Evolutionary conservation across 1,140 invertebrate genomes (phyloP), one percentile per base, ranked within the genome.

Genomic region (Adoxophyes honmai): DNA sequence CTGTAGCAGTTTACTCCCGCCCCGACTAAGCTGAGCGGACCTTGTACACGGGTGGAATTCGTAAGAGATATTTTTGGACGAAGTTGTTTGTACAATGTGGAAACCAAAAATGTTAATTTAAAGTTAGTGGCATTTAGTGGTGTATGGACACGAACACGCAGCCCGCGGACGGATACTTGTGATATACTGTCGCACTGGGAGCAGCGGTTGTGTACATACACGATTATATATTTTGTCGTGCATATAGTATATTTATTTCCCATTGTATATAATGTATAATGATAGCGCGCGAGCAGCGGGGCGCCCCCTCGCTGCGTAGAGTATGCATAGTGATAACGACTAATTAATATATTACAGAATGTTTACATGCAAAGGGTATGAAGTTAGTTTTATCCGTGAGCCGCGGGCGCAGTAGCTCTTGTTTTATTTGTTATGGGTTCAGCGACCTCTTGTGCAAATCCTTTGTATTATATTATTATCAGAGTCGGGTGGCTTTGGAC

Each of bases 191-290:
- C 57, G 53, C 59, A 53, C 57, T 64, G 53, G 55, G 60, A 57
- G 64, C 67, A 62, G 73, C 64, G 69, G 60, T 69, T 73, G 80
- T 52, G 51, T 85, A 85, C 70, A 87, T 87, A 86, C 78, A 75
- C 80, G 70, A 75, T 73, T 75, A 52, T 77, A 74, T 78, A 71
- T 68, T 42, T 71, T 69, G 67, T 78, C 79, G 75, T 85, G 75
- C 67, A 65, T 74, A 73, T 83, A 79, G 71, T 70, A 68, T 85
- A 87, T 85, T 84, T 86, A 85, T 86, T 85, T 79, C 77, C 75
- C 74, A 71, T 78, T 86, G 83, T 87, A 87, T 85, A 86, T 86
- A 86, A 84, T 81, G 81, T 86, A 81, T 79, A 76, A 78, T 81
- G 48, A 48, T 56, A 37, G 16, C 16, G 37, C n/a, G 48, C 33